Base-by-base conservation (phyloP, 2,888 invertebrate species). In the Drosophila peninsularis region DNA sequence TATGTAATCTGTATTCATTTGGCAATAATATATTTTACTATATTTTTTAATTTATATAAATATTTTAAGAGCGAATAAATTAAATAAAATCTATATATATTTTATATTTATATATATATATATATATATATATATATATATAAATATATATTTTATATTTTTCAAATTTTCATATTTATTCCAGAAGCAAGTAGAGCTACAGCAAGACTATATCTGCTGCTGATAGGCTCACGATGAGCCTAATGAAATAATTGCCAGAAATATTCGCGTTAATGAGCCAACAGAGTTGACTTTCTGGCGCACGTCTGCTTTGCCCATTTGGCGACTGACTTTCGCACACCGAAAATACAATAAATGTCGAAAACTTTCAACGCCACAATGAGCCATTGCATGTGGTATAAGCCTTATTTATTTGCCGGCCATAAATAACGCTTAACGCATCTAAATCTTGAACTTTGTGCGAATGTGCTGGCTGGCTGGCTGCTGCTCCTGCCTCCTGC, bases 311-410 rank as follows among this genome's bases (percentile, higher is more conserved):
- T 62, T 58, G 34, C 27, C 27, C 47, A 3, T 34, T 54, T 49
- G 41, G 62, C 60, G 58, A 37, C 62, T 36, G 62, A 32, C 27
- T 53, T 54, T 37, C 53, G 36, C 60, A 61, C 60, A 77, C 64
- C 64, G 62, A 73, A 80, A 82, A 71, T 73, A 82, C 83, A 85
- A 87, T 82, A 81, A 84, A 80, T 75, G 82, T 80, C 82, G 80
- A 76, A 81, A 87, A 86, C 82, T 86, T 87, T 86, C 87, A 85
- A 80, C 85, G 79, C 85, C 87, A 79, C 79, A 86, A 87, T 87
- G 87, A 87, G 84, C 82, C 87, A 87, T 87, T 86, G 87, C 85
- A 87, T 87, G 84, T 87, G 85, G 87, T 87, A 82, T 86, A 86
- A 86, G 85, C 85, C 74, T 87, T 86, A 86, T 86, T 86, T 86